Conservation (phyloP, 2,888 invertebrate genomes). For the Epinotia demarniana region DNA sequence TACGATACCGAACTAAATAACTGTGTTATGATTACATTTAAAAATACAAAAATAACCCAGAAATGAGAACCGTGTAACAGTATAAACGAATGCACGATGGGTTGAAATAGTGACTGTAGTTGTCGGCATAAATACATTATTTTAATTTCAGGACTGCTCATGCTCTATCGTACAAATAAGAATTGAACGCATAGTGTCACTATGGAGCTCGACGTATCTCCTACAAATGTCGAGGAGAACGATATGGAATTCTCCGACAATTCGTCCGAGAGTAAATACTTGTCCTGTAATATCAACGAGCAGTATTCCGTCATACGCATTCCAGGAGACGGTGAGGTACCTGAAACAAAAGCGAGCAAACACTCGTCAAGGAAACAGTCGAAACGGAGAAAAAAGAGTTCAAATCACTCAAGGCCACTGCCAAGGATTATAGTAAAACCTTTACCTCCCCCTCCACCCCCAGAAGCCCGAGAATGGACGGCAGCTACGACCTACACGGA, state of each 20-base stretch:
- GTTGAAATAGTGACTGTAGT: slow-evolving; percentile 79
- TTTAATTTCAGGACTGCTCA: slow-evolving; percentile 59
- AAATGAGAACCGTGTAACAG: slow-evolving; percentile 49
- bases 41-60: slow-evolving; percentile 50
- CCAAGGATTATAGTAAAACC: slow-evolving; percentile 94
- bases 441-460: slow-evolving; percentile 87
- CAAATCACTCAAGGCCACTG: slow-evolving; percentile 86
- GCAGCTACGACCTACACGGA: slow-evolving; percentile 75
- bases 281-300: slow-evolving; percentile 72
- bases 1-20: slow-evolving; percentile 52
- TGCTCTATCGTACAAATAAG: slow-evolving; percentile 52
- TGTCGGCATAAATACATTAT: slow-evolving; percentile 73
- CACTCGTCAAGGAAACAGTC: slow-evolving; percentile 90
- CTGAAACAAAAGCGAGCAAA: slow-evolving; percentile 87
- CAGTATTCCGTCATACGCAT: slow-evolving; percentile 78
- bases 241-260: slow-evolving; percentile 75
- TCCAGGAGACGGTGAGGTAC: slow-evolving; percentile 72
- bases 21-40: slow-evolving; percentile 62
- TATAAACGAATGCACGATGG: slow-evolving; percentile 70
- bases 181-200: slow-evolving; percentile 52
- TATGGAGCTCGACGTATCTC: slow-evolving; percentile 79
- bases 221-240: slow-evolving; percentile 62
- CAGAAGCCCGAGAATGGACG: slow-evolving; percentile 79
- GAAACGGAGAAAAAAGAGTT: slow-evolving; percentile 92
- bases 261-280: slow-evolving; percentile 73